Percentiles rank a stretch among this genome's conserved stretches.
These are phyloP conservation scores for Musca vetustissima DNA, from an alignment of 1,140 invertebrate genomes.

Conservation along the genomic window DNA sequence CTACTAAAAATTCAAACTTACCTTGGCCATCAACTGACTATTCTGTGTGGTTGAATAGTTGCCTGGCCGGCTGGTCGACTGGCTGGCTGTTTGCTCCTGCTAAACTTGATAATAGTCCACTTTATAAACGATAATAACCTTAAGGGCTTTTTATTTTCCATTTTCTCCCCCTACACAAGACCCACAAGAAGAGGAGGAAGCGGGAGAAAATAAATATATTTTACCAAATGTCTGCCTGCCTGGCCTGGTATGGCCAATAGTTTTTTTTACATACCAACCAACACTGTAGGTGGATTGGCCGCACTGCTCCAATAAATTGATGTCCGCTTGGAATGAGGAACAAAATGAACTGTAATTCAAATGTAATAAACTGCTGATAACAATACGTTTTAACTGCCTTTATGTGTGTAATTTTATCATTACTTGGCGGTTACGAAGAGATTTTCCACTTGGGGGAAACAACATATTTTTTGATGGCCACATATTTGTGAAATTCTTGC, in stretches of 20 bases:
- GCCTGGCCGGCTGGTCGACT: background rate
- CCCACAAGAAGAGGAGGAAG: too few species aligned
- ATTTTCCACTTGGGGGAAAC: too few species aligned
- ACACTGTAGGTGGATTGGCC: background rate
- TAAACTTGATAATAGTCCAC: slow-evolving; percentile 18
- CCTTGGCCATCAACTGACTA: background rate
- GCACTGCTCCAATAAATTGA: background rate
- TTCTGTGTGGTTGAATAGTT: background rate
- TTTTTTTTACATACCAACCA: too few species aligned
- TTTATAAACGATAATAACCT: slow-evolving; percentile 16
- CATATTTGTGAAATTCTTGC: too few species aligned
- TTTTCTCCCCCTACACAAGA: background rate
- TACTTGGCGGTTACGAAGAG: background rate
- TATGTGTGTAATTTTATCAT: slow-evolving; percentile 19
- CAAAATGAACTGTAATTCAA: slow-evolving; percentile 11
- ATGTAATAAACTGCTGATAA: slow-evolving; percentile 22
- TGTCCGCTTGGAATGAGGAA: too few species aligned
- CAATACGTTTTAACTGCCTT: slow-evolving; percentile 3
- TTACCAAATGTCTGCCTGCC: too few species aligned
- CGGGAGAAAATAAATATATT: too few species aligned
- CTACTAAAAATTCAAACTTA: background rate
- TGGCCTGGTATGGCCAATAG: too few species aligned
- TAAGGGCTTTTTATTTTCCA: slow-evolving; percentile 15
- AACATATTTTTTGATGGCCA: too few species aligned
- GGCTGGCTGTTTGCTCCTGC: background rate